Evolutionary conservation across 2,797 vertebrate genomes (phyloP), one percentile per base, ranked within the genome.

Genomic region (Pseudochaenichthys georgianus): DNA sequence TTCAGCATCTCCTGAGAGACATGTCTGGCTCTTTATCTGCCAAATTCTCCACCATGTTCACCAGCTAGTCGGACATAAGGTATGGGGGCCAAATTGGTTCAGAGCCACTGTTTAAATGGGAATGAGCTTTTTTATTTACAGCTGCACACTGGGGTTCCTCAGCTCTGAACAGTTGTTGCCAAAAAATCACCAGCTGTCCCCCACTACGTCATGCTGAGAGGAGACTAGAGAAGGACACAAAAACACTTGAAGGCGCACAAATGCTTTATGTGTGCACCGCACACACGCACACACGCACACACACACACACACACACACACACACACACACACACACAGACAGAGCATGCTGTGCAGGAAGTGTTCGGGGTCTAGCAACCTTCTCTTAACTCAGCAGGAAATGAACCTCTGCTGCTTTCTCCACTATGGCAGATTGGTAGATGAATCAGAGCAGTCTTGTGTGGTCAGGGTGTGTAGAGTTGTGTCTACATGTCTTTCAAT

Each of bases 131-230:
- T 38, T 92, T 89, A 87, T 83, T 90, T 87, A 86, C 83, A 73
- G 80, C 84, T 60, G 82, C 87, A 87, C 88, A 42, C 70, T 15
- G 62, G 85, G 90, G 78, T 64, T 84, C 70, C 82, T 77, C 66
- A 31, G 52, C 73, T 80, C 83, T 48, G 70, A 88, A 64, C 76
- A 79, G 88, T 85, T 82, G 81, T 70, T 80, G 77, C 84, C 84
- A 55, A 84, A 38, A 88, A 91, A 91, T 90, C 90, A 92, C 87
- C 89, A 91, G 87, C 88, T 93, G 91, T 79, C 90, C 86, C 73
- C 90, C 83, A 74, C 69, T 51, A 9, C 79, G 19, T 1, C 89
- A 84, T 55, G 86, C 88, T 89, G 89, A 59, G 89, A 82, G 64
- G 65, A 84, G 72, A 74, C 70, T 13, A 66, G 57, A 75, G 55